Evolutionary conservation across 2,888 invertebrate species (phyloP).

Genomic region (Mactromeris polynyma): DNA sequence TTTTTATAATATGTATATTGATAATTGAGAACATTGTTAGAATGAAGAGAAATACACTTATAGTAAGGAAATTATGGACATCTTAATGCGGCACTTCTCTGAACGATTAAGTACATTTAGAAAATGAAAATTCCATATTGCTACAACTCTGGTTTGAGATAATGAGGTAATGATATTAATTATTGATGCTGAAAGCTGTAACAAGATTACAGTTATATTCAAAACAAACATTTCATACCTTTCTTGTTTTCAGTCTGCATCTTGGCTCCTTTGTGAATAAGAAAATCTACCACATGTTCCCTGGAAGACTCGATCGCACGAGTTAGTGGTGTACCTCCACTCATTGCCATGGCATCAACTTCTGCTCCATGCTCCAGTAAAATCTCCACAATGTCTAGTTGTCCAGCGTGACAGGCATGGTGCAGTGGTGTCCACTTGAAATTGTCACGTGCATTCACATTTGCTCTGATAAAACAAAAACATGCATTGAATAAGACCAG

Average conservation of each 20-base stretch:
- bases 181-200: too few relatives aligned
- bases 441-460: slow-evolving; percentile 86
- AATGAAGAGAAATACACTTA: too few relatives aligned
- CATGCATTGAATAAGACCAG: background rate
- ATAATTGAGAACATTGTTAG: too few relatives aligned
- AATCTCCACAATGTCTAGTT: slow-evolving; percentile 85
- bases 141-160: too few relatives aligned
- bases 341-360: slow-evolving; percentile 85
- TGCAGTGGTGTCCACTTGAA: slow-evolving; percentile 88
- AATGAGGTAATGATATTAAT: too few relatives aligned
- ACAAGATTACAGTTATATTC: too few relatives aligned
- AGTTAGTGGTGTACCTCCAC: slow-evolving; percentile 87
- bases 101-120: too few relatives aligned
- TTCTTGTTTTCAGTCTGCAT: slow-evolving; percentile 86
- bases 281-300: slow-evolving; percentile 84
- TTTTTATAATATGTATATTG: too few relatives aligned
- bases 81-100: too few relatives aligned
- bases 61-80: too few relatives aligned
- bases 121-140: too few relatives aligned
- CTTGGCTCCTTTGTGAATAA: slow-evolving; percentile 86
- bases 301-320: slow-evolving; percentile 87
- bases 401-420: slow-evolving; percentile 87
- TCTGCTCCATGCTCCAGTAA: slow-evolving; percentile 86
- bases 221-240: slow-evolving; percentile 75
- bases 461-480: slow-evolving; percentile 79